These are phyloP conservation scores for Liposcelis brunnea DNA, from an alignment of 2,888 invertebrate genomes.

Conservation along the genomic window DNA sequence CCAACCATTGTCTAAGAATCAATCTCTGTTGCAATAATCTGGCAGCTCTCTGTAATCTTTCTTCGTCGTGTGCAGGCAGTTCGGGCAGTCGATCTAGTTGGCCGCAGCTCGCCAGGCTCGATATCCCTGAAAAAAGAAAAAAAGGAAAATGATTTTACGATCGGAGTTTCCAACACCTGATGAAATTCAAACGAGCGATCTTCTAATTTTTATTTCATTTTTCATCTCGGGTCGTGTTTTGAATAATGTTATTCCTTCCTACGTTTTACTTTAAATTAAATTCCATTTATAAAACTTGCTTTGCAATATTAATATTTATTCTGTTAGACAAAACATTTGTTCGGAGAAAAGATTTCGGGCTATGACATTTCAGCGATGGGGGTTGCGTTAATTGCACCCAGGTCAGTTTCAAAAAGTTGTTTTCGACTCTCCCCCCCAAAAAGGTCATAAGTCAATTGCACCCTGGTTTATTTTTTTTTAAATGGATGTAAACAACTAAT, in stretches of 20 bases:
- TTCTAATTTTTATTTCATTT: not conserved
- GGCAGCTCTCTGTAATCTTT: constrained; percentile 64
- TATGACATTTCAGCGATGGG: no score
- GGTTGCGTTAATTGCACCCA: no score
- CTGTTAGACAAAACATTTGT: no score
- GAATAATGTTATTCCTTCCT: no score
- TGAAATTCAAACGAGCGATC: not conserved
- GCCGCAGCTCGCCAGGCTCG: constrained; percentile 64
- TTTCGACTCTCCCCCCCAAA: no score
- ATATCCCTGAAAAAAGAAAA: constrained; percentile 45
- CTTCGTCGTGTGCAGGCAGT: constrained; percentile 67
- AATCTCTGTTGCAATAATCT: constrained; percentile 65
- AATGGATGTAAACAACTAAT: no score
- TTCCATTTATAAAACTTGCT: no score
- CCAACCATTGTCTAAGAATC: constrained; percentile 71
- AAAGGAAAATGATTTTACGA: not conserved
- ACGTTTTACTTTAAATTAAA: constrained; percentile 7
- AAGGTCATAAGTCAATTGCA: no score
- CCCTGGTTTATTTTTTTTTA: no score
- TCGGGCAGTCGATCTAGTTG: constrained; percentile 59
- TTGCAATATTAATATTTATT: no score
- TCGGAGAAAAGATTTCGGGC: no score
- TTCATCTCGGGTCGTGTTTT: not conserved
- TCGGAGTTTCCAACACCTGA: not conserved
- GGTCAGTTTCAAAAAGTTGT: no score